Base-by-base conservation (phyloP, 2,113 vertebrate genomes). In the Sorex araneus region DNA sequence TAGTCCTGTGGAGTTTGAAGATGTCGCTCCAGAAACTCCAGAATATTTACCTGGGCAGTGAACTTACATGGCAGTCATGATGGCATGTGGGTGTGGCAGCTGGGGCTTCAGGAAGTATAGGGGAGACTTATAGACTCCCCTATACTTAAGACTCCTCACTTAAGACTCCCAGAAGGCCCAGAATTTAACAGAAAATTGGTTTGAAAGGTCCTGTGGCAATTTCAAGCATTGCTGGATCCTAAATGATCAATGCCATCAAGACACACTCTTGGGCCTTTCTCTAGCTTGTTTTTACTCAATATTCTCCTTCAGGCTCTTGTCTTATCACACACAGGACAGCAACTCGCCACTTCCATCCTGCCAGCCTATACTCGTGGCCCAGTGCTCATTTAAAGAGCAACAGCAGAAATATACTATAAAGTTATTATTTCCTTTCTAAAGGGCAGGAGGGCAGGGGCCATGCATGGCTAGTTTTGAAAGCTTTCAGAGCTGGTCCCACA, bases 251-350 rank as follows among this genome's bases (percentile, higher is more conserved):
- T 21, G 28, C 21, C 27, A 45, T 28, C 16, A 9, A 34, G 43
- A 40, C 1, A 0, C 5, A 4, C 27, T 15, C 13, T 2, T 7
- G 27, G 2, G 47, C 73, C 63, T 30, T 30, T 16, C 8, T 40
- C 43, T 54, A 23, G 47, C 25, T 54, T 21, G 5, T 0, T 67
- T 40, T 67, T 34, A 8, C 19, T 60, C 57, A 1, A 19, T 36
- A 34, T 13, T 57, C 32, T 45, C 40, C 18, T 2, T 0, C 12
- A 25, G 45, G 45, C 57, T 77, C 1, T 40, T 12, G n/a, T n/a
- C n/a, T n/a, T 15, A 19, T 5, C 64, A 30, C 50, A n/a, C 1
- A 13, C 3, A 47, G 32, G 21, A 13, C 1, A 32, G 32, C 32
- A 77, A n/a, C 43, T 81, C 75, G 50, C 19, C 3, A 71, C 5